Percentiles rank a stretch among this genome's conserved stretches.
Conservation (phyloP, 2,113 vertebrate species). For the Sclerurus mexicanus region DNA sequence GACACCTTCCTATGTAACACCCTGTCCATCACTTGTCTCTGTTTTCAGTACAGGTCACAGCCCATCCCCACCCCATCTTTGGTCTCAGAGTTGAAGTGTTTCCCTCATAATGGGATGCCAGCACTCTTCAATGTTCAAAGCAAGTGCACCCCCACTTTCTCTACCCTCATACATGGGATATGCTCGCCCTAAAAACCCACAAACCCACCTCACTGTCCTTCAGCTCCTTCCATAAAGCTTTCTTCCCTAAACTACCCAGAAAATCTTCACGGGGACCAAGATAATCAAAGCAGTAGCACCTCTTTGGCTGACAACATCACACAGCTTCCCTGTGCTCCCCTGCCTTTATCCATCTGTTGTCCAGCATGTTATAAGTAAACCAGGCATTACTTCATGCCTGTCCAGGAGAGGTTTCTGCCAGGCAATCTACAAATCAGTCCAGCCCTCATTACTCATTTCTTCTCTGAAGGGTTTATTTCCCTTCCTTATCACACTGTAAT, state of each 20-base stretch:
- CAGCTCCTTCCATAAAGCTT: not conserved
- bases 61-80: not conserved
- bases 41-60: not conserved
- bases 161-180: not conserved
- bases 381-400: not conserved
- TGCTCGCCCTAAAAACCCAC: not conserved
- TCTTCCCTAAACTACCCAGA: not conserved
- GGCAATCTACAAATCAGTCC: not conserved
- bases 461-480: not conserved
- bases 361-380: not conserved
- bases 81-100: not conserved
- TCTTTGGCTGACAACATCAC: not conserved
- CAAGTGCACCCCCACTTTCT: not conserved
- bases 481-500: not conserved
- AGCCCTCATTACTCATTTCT: not conserved
- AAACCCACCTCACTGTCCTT: not conserved
- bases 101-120: not conserved
- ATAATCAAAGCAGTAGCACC: not conserved
- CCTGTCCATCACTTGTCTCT: accelerated
- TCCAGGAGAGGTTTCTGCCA: not conserved
- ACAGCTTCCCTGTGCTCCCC: not conserved
- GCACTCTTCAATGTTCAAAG: not conserved
- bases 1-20: not conserved
- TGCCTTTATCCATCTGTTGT: not conserved
- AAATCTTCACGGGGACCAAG: not conserved